A percentile compares a stretch with the other conserved stretches of the same genome.
These are phyloP conservation scores for Aselliscus stoliczkanus DNA, from an alignment of 2,797 vertebrate species.

Conservation along the genomic window DNA sequence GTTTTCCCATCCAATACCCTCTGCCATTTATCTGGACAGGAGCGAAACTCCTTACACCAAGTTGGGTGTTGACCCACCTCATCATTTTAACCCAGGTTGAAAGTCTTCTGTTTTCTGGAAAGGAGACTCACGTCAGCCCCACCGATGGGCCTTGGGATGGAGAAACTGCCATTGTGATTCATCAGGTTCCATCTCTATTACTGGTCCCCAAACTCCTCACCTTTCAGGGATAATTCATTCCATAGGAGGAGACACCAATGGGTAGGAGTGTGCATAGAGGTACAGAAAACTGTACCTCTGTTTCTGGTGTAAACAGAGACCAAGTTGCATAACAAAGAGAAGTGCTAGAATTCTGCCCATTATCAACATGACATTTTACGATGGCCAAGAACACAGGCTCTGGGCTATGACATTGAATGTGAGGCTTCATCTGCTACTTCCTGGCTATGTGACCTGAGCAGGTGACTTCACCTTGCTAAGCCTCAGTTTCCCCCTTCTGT, in stretches of 20 bases:
- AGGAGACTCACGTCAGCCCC: too few relatives aligned
- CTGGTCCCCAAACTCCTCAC: neutral
- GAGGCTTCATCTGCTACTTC: neutral
- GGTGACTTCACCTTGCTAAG: neutral
- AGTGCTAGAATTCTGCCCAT: neutral
- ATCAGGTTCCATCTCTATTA: too few relatives aligned
- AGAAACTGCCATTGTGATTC: neutral
- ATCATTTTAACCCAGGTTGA: neutral
- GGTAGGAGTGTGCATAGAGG: too few relatives aligned
- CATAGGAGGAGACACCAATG: neutral
- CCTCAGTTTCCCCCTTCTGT: neutral
- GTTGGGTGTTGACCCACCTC: neutral
- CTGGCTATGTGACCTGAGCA: neutral
- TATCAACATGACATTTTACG: accelerated
- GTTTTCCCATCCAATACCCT: neutral
- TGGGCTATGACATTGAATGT: neutral
- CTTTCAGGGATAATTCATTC: neutral
- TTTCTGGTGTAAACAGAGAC: neutral
- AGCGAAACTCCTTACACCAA: neutral
- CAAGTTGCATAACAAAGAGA: neutral
- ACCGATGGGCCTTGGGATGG: accelerated
- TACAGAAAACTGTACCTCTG: neutral
- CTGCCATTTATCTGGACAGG: neutral
- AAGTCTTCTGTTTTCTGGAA: neutral
- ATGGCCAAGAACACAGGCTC: neutral